These are phyloP conservation scores for Pao palembangensis DNA, from an alignment of 2,113 vertebrate genomes.

Conservation along the genomic window DNA sequence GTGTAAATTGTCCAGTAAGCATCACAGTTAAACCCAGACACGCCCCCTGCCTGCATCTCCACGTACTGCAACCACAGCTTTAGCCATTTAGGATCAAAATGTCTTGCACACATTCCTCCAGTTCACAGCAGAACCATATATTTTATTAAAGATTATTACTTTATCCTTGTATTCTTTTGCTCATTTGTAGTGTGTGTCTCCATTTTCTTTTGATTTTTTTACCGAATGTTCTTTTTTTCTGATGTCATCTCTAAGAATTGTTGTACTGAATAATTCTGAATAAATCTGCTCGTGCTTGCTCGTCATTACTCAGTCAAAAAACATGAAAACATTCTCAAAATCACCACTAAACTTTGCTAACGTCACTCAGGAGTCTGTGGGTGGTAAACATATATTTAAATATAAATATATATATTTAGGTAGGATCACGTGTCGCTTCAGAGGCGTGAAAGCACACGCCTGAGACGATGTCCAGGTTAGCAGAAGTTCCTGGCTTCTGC, in stretches of 20 bases:
- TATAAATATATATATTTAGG: too few species aligned
- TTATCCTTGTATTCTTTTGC: conserved; percentile 12
- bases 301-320: conserved; percentile 50
- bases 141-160: conserved; percentile 17
- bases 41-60: conserved; percentile 25
- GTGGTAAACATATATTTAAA: too few species aligned
- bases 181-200: conserved; percentile 37
- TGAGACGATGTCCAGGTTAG: too few species aligned
- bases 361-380: too few species aligned
- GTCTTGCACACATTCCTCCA: conserved; percentile 61
- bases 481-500: too few species aligned
- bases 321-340: conserved; percentile 41
- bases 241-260: conserved; percentile 23
- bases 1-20: conserved; percentile 29
- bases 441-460: too few species aligned
- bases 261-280: conserved; percentile 47
- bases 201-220: conserved; percentile 15
- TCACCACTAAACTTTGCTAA: too few species aligned
- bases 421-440: too few species aligned
- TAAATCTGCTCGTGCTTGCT: conserved; percentile 54
- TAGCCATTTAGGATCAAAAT: conserved; percentile 22
- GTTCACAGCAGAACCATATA: conserved; percentile 35
- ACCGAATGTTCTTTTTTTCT: background rate
- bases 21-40: background rate
- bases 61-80: background rate